Conservation (phyloP, 2,888 invertebrate genomes). For the Drosophila meridiana region DNA sequence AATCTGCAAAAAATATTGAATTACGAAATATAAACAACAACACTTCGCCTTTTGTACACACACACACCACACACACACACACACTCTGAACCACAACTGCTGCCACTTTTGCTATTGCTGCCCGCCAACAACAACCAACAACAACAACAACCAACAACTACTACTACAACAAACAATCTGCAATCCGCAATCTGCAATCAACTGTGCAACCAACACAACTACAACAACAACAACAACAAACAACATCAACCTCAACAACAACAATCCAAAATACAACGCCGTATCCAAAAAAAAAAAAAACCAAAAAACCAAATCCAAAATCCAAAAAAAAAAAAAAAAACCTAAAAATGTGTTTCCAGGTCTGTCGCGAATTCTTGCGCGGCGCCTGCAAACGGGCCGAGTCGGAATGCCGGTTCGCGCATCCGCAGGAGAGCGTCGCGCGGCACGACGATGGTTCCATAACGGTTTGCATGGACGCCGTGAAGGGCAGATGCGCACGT, state of each 20-base stretch:
- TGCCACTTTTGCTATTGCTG: conserved; percentile 82
- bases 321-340: conserved; percentile 24
- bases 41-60: conserved; percentile 56
- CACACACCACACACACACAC: conserved; percentile 51
- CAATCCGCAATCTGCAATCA: conserved; percentile 70
- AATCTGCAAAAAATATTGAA: conserved; percentile 44
- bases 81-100: conserved; percentile 75
- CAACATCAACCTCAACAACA: conserved; percentile 48
- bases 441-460: conserved; percentile 99
- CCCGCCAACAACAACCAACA: conserved; percentile 65
- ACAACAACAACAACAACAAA: conserved; percentile 48
- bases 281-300: conserved; percentile 38
- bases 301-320: conserved; percentile 33
- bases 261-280: conserved; percentile 46
- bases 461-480: conserved; percentile 99
- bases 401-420: conserved; percentile 99
- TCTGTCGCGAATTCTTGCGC: conserved; percentile 99
- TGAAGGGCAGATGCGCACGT: conserved; percentile 99
- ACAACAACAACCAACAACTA: conserved; percentile 48
- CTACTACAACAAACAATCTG: conserved; percentile 53
- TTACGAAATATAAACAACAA: conserved; percentile 27
- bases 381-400: conserved; percentile 99
- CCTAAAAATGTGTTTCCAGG: conserved; percentile 87
- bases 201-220: conserved; percentile 65
- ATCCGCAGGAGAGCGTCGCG: conserved; percentile 98